Evolutionary conservation across 2,888 invertebrate genomes (phyloP).

Genomic region (Stenotaenia linearis): DNA sequence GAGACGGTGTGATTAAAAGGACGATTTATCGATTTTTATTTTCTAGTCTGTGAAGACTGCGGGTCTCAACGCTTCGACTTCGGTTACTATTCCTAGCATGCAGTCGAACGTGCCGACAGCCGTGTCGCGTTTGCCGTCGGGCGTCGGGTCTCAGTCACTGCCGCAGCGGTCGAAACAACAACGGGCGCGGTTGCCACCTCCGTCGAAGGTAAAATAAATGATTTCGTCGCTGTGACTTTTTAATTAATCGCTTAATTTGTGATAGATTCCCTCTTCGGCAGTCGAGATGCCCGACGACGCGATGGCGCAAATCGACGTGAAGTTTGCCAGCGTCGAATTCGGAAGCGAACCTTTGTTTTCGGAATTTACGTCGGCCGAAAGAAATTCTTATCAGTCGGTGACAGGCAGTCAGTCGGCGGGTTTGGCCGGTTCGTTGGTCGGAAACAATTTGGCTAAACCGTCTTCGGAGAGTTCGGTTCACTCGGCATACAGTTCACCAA

Average conservation of each 20-base stretch:
- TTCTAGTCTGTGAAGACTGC: neutral
- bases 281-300: constrained; percentile 95
- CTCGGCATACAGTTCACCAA: neutral
- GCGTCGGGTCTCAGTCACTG: constrained; percentile 35
- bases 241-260: constrained; percentile 34
- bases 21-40: neutral
- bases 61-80: neutral
- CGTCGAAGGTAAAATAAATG: constrained; percentile 62
- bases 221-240: no score
- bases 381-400: neutral
- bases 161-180: constrained; percentile 59
- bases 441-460: neutral
- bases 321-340: constrained; percentile 80
- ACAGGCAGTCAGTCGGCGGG: neutral
- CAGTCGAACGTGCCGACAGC: constrained; percentile 40
- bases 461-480: neutral
- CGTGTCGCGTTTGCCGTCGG: constrained; percentile 40
- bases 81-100: constrained; percentile 17
- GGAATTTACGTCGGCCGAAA: constrained; percentile 39
- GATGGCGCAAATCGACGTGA: constrained; percentile 76
- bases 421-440: neutral
- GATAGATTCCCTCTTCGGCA: constrained; percentile 82
- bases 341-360: constrained; percentile 44
- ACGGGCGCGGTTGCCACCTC: constrained; percentile 71
- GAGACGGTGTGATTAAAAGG: no score